Evolutionary conservation across 2,113 vertebrate genomes (phyloP).

Genomic region (Brienomyrus brachyistius): DNA sequence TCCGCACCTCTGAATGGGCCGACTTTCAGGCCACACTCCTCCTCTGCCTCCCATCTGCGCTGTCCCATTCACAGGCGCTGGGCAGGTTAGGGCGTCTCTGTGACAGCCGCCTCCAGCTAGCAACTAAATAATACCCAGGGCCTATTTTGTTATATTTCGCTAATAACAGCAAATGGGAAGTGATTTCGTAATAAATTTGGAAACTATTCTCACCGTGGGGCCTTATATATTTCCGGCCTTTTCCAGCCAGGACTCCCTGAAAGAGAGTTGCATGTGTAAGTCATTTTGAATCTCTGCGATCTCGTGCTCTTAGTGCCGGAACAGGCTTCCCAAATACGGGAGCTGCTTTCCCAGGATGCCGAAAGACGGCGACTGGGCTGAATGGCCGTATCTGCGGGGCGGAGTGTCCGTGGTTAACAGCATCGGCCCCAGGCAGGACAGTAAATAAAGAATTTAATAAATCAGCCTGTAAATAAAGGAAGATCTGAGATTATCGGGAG

Average conservation of each 20-base stretch:
- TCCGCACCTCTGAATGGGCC: neutral
- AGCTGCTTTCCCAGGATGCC: neutral
- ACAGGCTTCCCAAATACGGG: neutral
- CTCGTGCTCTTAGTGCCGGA: neutral
- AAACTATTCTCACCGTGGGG: neutral
- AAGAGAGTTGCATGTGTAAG: neutral
- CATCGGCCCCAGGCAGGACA: neutral
- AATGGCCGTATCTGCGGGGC: neutral
- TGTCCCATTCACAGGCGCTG: too few species aligned
- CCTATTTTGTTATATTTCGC: neutral
- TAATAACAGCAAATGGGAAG: conserved; percentile 8
- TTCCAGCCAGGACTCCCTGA: neutral
- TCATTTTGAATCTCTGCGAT: neutral
- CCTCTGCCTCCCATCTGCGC: neutral
- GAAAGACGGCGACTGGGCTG: neutral
- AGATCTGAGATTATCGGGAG: neutral
- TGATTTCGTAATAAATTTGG: conserved; percentile 4
- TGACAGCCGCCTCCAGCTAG: neutral
- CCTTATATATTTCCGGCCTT: neutral
- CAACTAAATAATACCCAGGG: neutral
- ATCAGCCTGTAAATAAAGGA: neutral
- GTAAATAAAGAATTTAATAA: neutral
- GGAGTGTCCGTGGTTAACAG: neutral
- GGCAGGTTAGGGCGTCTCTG: neutral
- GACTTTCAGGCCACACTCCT: neutral